phyloP scores from a whole-genome alignment of 2,888 invertebrate genomes.

The Nebria salina region DNA sequence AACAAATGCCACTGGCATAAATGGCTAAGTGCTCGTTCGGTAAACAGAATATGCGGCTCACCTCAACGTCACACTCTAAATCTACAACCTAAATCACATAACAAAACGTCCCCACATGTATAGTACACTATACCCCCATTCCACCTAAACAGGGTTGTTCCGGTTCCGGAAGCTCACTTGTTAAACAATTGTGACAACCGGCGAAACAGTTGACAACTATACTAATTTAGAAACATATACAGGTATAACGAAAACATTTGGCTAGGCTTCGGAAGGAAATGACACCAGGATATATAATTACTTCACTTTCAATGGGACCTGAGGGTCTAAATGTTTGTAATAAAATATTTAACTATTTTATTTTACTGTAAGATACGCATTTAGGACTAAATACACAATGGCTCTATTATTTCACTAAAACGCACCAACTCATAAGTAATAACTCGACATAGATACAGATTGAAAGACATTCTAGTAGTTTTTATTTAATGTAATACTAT shows the following conservation, averaged over 20 bases:
- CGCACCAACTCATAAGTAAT: too few relatives aligned
- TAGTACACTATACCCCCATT: background rate
- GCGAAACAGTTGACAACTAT: conserved; percentile 42
- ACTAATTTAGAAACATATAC: conserved; percentile 32
- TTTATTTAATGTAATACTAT: too few relatives aligned
- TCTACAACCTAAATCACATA: conserved; percentile 8
- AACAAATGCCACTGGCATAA: background rate
- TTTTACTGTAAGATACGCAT: background rate
- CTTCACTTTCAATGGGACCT: background rate
- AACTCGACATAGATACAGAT: too few relatives aligned
- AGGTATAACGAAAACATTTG: background rate
- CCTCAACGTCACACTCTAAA: background rate
- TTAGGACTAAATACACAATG: too few relatives aligned
- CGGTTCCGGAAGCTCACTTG: conserved; percentile 34
- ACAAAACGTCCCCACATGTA: background rate
- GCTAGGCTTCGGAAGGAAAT: background rate
- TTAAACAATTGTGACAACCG: conserved; percentile 42
- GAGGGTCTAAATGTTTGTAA: background rate
- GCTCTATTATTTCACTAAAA: too few relatives aligned
- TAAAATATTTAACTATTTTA: background rate
- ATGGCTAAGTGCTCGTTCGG: background rate
- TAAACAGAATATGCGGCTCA: conserved; percentile 6
- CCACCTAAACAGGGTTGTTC: conserved; percentile 10
- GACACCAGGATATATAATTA: background rate
- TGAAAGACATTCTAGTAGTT: too few relatives aligned